Evolutionary conservation across 2,113 vertebrate genomes (phyloP).

Genomic region (Bombycilla garrulus): DNA sequence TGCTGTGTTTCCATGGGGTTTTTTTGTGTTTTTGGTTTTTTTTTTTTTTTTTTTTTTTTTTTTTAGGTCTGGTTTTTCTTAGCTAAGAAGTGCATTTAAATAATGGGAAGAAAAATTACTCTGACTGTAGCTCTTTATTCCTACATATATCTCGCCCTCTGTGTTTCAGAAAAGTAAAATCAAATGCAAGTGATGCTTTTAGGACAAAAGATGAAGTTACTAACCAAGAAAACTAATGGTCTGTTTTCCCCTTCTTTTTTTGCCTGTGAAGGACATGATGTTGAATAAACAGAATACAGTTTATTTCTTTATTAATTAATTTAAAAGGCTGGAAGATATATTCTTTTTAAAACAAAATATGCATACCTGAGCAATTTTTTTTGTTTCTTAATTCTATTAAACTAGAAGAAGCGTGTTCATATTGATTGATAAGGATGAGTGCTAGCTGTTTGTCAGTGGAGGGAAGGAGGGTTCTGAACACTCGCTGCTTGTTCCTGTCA

Average conservation of each 20-base stretch:
- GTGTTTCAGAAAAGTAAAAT: background rate
- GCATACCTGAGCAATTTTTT: background rate
- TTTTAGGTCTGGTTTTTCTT: background rate
- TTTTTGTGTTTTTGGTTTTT: background rate
- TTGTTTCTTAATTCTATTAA: slow-evolving; percentile 2
- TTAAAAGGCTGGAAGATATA: background rate
- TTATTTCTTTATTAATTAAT: background rate
- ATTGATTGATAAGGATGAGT: slow-evolving; percentile 2
- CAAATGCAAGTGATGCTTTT: background rate
- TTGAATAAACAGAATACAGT: background rate
- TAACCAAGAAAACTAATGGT: background rate
- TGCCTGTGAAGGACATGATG: background rate
- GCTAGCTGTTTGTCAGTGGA: slow-evolving; percentile 32
- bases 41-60: background rate
- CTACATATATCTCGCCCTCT: background rate
- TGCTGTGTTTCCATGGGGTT: background rate
- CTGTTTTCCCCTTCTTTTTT: background rate
- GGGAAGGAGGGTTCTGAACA: slow-evolving; percentile 39
- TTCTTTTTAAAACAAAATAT: background rate
- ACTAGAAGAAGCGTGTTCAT: background rate
- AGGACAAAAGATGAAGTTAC: background rate
- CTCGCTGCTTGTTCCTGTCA: slow-evolving; percentile 48
- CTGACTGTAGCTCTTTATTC: background rate
- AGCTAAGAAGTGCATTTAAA: background rate
- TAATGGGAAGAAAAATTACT: background rate